Percentiles rank a stretch among this genome's conserved stretches.
Evolutionary conservation across 2,888 invertebrate species (phyloP).

Genomic region (Tenthredo amoena): DNA sequence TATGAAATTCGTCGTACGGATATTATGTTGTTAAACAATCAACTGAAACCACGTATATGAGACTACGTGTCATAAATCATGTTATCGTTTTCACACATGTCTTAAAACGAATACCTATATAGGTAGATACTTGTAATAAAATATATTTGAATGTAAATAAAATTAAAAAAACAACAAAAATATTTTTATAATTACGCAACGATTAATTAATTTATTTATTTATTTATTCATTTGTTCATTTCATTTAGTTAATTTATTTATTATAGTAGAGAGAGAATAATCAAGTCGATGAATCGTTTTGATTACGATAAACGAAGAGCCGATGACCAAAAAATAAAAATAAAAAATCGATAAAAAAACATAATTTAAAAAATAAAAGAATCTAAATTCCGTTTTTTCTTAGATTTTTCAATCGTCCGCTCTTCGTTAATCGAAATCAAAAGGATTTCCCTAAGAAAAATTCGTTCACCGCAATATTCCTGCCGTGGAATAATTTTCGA

Average conservation of each 20-base stretch:
- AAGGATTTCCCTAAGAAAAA: no score
- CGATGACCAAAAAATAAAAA: no score
- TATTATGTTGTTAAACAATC: not conserved
- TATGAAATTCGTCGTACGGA: not conserved
- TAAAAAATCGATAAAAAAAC: no score
- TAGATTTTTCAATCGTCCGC: no score
- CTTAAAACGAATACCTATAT: not conserved
- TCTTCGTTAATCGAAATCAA: no score
- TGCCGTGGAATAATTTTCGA: no score
- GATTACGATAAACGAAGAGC: not conserved
- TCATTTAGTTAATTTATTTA: not conserved
- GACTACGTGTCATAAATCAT: not conserved
- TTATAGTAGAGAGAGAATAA: not conserved
- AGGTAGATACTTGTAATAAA: not conserved
- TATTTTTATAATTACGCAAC: not conserved
- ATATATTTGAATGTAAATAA: not conserved
- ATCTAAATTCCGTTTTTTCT: no score
- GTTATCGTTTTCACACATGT: not conserved
- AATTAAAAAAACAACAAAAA: not conserved
- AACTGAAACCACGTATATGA: not conserved
- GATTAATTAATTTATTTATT: not conserved
- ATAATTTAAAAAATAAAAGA: no score
- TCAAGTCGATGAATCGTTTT: not conserved
- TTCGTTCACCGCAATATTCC: no score
- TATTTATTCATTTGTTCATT: not conserved